Evolutionary conservation across 1,140 invertebrate genomes (phyloP), one percentile per base, ranked within the genome.

Genomic region (Papilio machaon): DNA sequence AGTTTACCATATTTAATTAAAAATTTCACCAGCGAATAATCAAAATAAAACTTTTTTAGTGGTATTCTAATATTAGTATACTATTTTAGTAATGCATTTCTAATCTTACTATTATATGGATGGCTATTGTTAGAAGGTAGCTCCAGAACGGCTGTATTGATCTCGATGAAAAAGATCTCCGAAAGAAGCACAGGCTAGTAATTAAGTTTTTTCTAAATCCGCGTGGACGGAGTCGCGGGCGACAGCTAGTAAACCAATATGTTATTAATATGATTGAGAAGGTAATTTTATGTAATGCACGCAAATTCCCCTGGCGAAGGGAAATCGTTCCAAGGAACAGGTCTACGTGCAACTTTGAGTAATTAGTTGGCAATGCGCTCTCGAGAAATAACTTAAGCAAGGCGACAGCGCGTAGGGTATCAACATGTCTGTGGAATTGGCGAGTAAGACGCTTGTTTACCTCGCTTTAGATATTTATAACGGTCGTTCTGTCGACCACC

Each of bases 361-460:
- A 70, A 70, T 70, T 70, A 70, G 64, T 70, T 70, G 64, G 64
- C 64, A 70, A 70, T 70, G 64, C 64, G 30, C 64, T 70, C 64
- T 70, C 64, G 64, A 70, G 64, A 70, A 70, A 70, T 70, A 70
- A 70, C 64, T 70, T 30, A 70, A 11, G 15, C 64, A 38, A 70
- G 64, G 64, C 64, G 64, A 70, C 64, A 70, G 64, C 64, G 64
- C 64, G 11, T 70, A 70, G 64, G 64, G 64, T 70, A 70, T 23
- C 60, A 64, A 70, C 64, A 35, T 35, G 64, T 70, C 60, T 70
- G 30, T 70, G 60, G 30, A 35, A 70, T 13, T 70, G 5, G 11
- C 23, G 64, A 64, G 9, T 15, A 64, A 64, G 23, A 38, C 64
- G 64, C 64, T 70, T 70, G 64, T 70, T 70, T 70, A 70, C 64